Evolutionary conservation across 1,140 invertebrate species (phyloP).

Genomic region (Eumaeus atala): DNA sequence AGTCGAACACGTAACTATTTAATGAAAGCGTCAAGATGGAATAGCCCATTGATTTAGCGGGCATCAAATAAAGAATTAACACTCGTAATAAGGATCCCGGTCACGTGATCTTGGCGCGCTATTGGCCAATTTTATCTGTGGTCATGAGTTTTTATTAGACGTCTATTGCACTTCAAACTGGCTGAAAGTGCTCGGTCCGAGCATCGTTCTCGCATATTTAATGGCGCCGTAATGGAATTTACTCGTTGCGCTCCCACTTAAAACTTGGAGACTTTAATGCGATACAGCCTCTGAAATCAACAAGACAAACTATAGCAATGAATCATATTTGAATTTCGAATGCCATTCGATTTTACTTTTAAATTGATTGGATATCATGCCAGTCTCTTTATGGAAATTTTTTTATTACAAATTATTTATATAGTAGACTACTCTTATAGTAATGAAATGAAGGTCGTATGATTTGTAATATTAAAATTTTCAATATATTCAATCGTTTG

Average conservation of each 20-base stretch:
- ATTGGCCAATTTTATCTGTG: constrained; percentile 19
- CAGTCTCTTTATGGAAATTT: too few relatives aligned
- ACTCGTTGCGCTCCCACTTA: constrained; percentile 22
- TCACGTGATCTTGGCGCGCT: constrained; percentile 4
- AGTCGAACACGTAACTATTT: too few relatives aligned
- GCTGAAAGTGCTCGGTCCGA: constrained; percentile 17
- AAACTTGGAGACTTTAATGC: constrained; percentile 25
- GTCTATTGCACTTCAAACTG: constrained; percentile 20
- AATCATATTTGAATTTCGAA: neutral
- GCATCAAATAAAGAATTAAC: too few relatives aligned
- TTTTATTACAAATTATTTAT: too few relatives aligned
- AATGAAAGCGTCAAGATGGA: too few relatives aligned
- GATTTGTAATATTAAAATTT: too few relatives aligned
- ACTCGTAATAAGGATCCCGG: constrained; percentile 2
- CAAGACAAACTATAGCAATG: constrained; percentile 26
- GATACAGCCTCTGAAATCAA: constrained; percentile 12
- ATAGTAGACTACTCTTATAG: too few relatives aligned
- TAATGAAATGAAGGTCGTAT: too few relatives aligned
- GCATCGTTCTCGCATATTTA: constrained; percentile 28
- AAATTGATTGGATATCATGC: too few relatives aligned
- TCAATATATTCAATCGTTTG: too few relatives aligned
- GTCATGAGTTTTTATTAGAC: constrained; percentile 28
- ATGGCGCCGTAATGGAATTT: constrained; percentile 26
- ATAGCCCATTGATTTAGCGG: too few relatives aligned
- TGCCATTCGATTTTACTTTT: too few relatives aligned